A percentile compares a stretch with the other conserved stretches of the same genome.
Evolutionary conservation across 2,113 vertebrate genomes (phyloP).

Genomic region (Pituophis catenifer): DNA sequence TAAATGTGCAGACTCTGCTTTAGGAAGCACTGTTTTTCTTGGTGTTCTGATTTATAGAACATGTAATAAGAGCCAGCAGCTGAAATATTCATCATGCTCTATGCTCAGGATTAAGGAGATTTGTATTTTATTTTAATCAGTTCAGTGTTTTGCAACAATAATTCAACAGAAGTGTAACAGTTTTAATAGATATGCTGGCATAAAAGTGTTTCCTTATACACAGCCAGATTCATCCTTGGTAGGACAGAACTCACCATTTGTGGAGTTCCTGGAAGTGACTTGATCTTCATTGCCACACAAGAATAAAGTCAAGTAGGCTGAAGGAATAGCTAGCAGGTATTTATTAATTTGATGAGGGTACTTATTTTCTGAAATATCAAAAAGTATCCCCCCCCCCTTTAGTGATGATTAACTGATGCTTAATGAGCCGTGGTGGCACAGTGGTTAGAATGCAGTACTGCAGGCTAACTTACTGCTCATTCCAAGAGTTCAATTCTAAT

Average conservation of each 20-base stretch:
- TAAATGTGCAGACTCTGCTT: not conserved
- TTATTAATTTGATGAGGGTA: not conserved
- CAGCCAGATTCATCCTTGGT: not conserved
- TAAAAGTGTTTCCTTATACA: not conserved
- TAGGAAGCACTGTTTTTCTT: not conserved
- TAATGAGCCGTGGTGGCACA: too few relatives aligned
- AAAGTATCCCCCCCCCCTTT: not conserved
- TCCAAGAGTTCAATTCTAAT: too few relatives aligned
- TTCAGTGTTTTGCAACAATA: slow-evolving; percentile 52
- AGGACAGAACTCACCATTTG: not conserved
- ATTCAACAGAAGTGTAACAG: slow-evolving; percentile 55
- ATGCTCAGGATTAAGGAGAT: slow-evolving; percentile 6
- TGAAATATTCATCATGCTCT: slow-evolving; percentile 17
- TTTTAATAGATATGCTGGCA: slow-evolving; percentile 46
- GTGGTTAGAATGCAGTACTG: too few relatives aligned
- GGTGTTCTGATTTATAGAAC: not conserved
- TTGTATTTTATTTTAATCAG: slow-evolving; percentile 19
- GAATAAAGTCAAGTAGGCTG: not conserved
- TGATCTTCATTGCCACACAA: accelerated
- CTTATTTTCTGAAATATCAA: not conserved
- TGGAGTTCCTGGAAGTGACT: not conserved
- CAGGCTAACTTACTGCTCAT: too few relatives aligned
- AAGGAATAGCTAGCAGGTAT: not conserved
- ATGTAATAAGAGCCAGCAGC: not conserved
- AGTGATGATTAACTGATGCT: not conserved